Conservation (phyloP, 30 jellyfish, hydroid and myxozoan species). For the Aurelia aurita region DNA sequence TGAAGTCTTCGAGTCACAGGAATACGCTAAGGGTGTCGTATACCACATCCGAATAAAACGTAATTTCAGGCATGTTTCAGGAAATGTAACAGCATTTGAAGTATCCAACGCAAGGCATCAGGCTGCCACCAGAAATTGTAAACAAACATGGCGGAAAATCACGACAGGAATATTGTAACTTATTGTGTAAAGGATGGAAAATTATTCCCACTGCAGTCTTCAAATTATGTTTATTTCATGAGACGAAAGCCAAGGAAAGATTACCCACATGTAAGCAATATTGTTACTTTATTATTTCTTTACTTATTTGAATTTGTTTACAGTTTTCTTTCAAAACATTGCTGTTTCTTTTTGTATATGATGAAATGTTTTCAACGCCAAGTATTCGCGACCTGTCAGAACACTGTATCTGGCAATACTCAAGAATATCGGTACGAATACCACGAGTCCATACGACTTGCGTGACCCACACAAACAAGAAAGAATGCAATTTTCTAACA, state of each 20-base stretch:
- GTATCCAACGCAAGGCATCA: too few relatives aligned
- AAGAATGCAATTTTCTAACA: too few relatives aligned
- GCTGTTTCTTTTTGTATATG: too few relatives aligned
- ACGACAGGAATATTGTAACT: not conserved
- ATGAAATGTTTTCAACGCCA: too few relatives aligned
- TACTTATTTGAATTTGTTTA: not conserved
- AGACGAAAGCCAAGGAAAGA: constrained; percentile 25
- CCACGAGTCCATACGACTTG: too few relatives aligned
- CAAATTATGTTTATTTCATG: constrained; percentile 54
- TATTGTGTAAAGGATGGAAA: constrained; percentile 16
- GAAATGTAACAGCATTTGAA: too few relatives aligned
- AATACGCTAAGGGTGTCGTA: constrained; percentile 12
- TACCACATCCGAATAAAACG: constrained; percentile 10
- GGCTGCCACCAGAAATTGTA: not conserved
- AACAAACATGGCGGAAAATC: constrained; percentile 22
- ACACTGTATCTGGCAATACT: too few relatives aligned
- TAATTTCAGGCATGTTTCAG: too few relatives aligned
- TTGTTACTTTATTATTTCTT: not conserved
- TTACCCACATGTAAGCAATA: constrained; percentile 13
- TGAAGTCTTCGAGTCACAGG: constrained; percentile 18
- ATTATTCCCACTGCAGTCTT: constrained; percentile 18
- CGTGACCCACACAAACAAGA: too few relatives aligned
- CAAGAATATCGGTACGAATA: too few relatives aligned
- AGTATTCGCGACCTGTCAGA: too few relatives aligned
- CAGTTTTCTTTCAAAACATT: too few relatives aligned